phyloP scores from a whole-genome alignment of 53 echinoderm and acorn worm species.

The Apostichopus leukothele region DNA sequence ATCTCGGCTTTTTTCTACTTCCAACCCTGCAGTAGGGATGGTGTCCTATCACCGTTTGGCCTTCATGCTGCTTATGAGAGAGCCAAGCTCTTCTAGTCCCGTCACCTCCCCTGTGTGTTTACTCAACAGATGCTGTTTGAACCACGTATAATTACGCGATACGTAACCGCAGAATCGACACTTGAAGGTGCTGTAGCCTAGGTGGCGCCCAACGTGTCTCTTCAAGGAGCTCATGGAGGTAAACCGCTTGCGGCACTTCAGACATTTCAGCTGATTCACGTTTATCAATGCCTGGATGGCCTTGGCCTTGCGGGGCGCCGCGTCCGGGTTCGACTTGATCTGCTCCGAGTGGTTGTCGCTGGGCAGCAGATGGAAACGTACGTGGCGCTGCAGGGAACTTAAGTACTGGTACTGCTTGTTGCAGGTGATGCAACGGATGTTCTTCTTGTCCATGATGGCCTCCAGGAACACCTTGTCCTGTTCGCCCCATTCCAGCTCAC shows the following conservation, averaged over 20 bases:
- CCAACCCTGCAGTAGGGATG: background rate
- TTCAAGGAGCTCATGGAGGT: constrained; percentile 74
- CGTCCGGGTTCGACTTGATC: constrained; percentile 54
- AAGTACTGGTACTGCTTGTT: constrained; percentile 85
- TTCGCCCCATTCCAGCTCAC: constrained; percentile 60
- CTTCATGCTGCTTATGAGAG: constrained; percentile 82
- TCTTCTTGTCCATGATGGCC: constrained; percentile 81
- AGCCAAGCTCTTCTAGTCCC: constrained; percentile 56
- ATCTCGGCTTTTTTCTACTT: too few species aligned
- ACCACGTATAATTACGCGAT: constrained; percentile 94
- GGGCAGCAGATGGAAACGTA: constrained; percentile 66
- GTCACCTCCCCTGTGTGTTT: constrained; percentile 70
- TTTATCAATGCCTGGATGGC: constrained; percentile 85
- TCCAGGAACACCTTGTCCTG: constrained; percentile 65
- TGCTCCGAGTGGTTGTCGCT: constrained; percentile 52
- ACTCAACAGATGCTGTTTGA: constrained; percentile 83
- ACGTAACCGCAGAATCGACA: constrained; percentile 85
- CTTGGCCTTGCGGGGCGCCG: constrained; percentile 61
- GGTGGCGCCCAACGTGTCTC: constrained; percentile 86
- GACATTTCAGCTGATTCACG: constrained; percentile 78
- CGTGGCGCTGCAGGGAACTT: constrained; percentile 84
- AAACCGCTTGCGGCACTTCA: constrained; percentile 89
- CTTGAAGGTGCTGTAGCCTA: constrained; percentile 90
- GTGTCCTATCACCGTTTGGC: constrained; percentile 47
- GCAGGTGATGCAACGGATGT: constrained; percentile 77